Conservation (phyloP, 2,888 invertebrate species). For the Tiphia femorata region DNA sequence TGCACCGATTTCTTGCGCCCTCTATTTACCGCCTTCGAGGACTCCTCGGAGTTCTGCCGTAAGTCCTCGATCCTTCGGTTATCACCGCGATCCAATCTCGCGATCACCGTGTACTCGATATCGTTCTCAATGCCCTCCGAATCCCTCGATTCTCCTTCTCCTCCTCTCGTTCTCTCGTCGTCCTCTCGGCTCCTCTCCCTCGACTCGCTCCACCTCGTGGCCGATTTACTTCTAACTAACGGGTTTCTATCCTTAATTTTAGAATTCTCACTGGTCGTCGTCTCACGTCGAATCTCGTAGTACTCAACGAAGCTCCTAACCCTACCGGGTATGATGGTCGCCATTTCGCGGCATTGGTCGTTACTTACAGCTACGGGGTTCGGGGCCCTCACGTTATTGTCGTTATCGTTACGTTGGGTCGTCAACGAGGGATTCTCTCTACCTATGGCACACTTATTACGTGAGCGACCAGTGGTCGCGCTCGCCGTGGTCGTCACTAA, state of each 20-base stretch:
- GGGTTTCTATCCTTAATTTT: slow-evolving; percentile 49
- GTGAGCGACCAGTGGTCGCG: slow-evolving; percentile 35
- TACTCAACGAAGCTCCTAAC: slow-evolving; percentile 64
- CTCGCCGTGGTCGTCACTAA: background rate
- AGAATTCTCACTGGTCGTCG: slow-evolving; percentile 48
- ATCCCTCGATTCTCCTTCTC: background rate
- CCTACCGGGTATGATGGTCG: slow-evolving; percentile 62
- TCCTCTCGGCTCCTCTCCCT: background rate
- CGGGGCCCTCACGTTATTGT: slow-evolving; percentile 62
- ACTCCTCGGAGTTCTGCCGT: background rate
- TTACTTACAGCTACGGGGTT: slow-evolving; percentile 63
- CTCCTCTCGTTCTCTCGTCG: background rate
- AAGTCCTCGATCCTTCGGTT: background rate
- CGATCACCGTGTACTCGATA: slow-evolving; percentile 1
- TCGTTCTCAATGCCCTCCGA: background rate
- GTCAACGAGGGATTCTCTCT: slow-evolving; percentile 36
- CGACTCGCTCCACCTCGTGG: slow-evolving; percentile 4
- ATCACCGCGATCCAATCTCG: background rate
- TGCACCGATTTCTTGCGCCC: slow-evolving; percentile 56
- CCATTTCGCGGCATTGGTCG: slow-evolving; percentile 59
- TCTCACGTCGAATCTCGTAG: slow-evolving; percentile 56
- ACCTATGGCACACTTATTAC: slow-evolving; percentile 63
- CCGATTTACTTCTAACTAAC: slow-evolving; percentile 30
- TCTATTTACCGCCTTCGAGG: slow-evolving; percentile 15
- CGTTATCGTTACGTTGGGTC: slow-evolving; percentile 58